These are phyloP conservation scores for Trissoscelio sp. DNA, from an alignment of 2,888 invertebrate species.

Conservation along the genomic window DNA sequence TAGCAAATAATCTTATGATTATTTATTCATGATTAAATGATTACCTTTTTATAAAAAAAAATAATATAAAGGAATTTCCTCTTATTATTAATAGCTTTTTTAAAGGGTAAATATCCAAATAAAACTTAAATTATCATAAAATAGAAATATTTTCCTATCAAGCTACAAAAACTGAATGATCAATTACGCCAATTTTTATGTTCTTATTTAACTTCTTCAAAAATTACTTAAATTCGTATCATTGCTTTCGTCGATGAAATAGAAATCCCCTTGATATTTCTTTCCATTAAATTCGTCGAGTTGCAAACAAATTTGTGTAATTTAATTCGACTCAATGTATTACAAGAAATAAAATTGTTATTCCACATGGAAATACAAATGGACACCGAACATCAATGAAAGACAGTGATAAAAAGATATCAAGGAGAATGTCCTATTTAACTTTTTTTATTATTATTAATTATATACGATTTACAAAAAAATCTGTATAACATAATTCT, in stretches of 20 bases:
- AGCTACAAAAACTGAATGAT: background rate
- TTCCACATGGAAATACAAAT: slow-evolving; percentile 17
- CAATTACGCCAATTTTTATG: background rate
- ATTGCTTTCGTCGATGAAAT: background rate
- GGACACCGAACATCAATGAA: background rate
- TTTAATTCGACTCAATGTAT: slow-evolving; percentile 7
- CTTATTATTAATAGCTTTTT: too few species aligned
- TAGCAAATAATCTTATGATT: too few species aligned
- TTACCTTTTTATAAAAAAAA: too few species aligned
- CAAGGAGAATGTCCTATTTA: too few species aligned
- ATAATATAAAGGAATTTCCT: too few species aligned
- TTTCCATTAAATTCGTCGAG: background rate
- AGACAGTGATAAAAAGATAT: background rate
- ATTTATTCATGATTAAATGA: too few species aligned
- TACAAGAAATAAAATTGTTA: slow-evolving; percentile 2
- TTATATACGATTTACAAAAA: too few species aligned
- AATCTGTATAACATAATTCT: too few species aligned
- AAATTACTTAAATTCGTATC: slow-evolving; percentile 1
- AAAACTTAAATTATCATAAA: too few species aligned
- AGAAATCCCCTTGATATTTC: slow-evolving; percentile 23
- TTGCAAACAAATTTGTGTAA: slow-evolving; percentile 20
- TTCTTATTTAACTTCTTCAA: slow-evolving; percentile 18
- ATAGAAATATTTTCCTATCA: too few species aligned
- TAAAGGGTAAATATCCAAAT: too few species aligned
- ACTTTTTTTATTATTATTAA: too few species aligned